Conservation (phyloP, 2,797 vertebrate genomes). For the Propithecus deckenii region DNA sequence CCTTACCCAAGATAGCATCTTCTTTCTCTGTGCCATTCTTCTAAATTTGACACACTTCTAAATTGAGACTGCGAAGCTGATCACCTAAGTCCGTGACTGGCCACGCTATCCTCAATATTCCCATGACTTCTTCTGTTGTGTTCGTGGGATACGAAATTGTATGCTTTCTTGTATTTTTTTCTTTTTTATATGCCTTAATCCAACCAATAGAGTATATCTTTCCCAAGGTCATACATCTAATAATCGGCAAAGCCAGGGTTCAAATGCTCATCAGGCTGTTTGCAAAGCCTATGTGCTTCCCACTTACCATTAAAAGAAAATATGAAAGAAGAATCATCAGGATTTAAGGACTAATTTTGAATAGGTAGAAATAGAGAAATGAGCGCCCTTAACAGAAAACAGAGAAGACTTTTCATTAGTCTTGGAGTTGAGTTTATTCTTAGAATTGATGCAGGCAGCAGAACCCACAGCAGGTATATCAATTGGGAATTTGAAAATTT, state of each 20-base stretch:
- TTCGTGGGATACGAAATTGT: not conserved
- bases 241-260: not conserved
- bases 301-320: not conserved
- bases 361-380: not conserved
- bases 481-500: not conserved
- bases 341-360: not conserved
- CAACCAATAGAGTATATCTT: not conserved
- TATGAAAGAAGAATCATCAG: not conserved
- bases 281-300: not conserved
- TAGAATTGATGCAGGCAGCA: not conserved
- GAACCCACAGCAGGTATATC: not conserved
- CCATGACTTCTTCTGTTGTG: not conserved
- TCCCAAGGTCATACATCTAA: not conserved
- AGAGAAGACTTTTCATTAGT: not conserved
- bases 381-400: not conserved
- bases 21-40: not conserved
- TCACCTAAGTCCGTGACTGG: not conserved
- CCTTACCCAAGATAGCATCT: fast-evolving
- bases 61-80: not conserved
- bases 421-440: not conserved
- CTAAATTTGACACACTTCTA: not conserved
- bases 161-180: not conserved
- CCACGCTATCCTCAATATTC: not conserved
- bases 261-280: not conserved
- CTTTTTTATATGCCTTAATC: not conserved